Evolutionary conservation across 1,140 invertebrate genomes (phyloP), one percentile per base, ranked within the genome.

Genomic region (Phymastichus coffea): DNA sequence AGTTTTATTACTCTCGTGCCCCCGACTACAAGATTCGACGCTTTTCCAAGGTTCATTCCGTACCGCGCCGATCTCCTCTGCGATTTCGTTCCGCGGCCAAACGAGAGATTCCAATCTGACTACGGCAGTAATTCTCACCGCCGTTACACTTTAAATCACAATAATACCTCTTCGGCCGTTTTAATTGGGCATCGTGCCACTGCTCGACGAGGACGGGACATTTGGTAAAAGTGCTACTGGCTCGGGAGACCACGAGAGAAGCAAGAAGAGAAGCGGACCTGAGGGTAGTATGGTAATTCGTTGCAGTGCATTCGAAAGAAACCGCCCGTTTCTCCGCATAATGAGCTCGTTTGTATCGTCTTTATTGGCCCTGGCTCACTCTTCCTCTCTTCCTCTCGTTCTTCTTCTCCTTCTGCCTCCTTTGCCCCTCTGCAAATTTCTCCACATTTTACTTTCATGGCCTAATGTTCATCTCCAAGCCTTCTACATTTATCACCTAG

Each of bases 301-400:
- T 70, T 68, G 58, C 61, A 63, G 63, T 64, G 2, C 62, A 43
- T 62, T 63, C 53, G 52, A 61, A 65, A 66, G 65, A 63, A 67
- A 69, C 65, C 64, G 62, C 59, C 63, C 64, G 64, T 66, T 67
- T 62, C 43, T 44, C 57, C 53, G 64, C 63, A 69, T 69, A 69
- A 69, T 67, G 68, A 69, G 68, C 64, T 67, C 63, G 59, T 67
- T 69, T 67, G 61, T 69, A 69, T 66, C 66, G 62, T 56, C 43
- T 63, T 55, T 64, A 66, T 69, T 61, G 59, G 55, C 59, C 48
- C 38, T 26, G 41, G 19, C 35, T 10, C 35, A 38, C 43, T 53
- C 22, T 41, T 12, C 25, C 28, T 38, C n/a, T 43, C 40, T 44
- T 17, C 1, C 26, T n/a, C 19, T 8, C 25, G 22, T 44, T 44